Evolutionary conservation across 2,888 invertebrate genomes (phyloP).

Genomic region (Agelastica alni): DNA sequence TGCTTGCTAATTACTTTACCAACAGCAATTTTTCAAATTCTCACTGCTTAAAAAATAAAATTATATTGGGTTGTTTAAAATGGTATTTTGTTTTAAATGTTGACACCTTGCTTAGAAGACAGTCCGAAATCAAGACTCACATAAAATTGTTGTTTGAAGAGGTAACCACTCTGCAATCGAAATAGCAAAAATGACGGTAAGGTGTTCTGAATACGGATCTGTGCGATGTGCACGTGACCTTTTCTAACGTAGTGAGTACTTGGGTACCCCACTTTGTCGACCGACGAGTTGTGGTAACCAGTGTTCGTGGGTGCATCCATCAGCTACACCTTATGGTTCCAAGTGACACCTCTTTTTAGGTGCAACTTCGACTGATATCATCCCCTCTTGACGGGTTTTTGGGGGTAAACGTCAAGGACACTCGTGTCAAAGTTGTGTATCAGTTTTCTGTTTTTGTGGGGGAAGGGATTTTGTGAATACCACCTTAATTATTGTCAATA

Average conservation of each 20-base stretch:
- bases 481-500: no score
- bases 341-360: constrained; percentile 35
- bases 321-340: constrained; percentile 34
- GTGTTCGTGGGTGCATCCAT: constrained; percentile 34
- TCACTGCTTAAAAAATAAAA: no score
- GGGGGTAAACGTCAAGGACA: constrained; percentile 55
- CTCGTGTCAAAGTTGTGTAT: constrained; percentile 42
- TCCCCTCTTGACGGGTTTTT: constrained; percentile 50
- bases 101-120: no score
- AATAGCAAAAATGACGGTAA: no score
- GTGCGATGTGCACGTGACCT: constrained; percentile 39
- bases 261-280: constrained; percentile 29
- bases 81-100: no score
- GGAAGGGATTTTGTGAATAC: constrained; percentile 26
- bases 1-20: no score
- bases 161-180: no score
- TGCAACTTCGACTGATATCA: constrained; percentile 33
- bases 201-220: not conserved
- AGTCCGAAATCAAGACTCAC: no score
- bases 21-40: no score
- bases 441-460: constrained; percentile 27
- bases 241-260: constrained; percentile 38
- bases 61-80: no score
- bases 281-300: constrained; percentile 26
- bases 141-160: no score